A percentile compares a stretch with the other conserved stretches of the same genome.
Conservation (phyloP, 2,797 vertebrate genomes). For the Pseudocheirus occidentalis region DNA sequence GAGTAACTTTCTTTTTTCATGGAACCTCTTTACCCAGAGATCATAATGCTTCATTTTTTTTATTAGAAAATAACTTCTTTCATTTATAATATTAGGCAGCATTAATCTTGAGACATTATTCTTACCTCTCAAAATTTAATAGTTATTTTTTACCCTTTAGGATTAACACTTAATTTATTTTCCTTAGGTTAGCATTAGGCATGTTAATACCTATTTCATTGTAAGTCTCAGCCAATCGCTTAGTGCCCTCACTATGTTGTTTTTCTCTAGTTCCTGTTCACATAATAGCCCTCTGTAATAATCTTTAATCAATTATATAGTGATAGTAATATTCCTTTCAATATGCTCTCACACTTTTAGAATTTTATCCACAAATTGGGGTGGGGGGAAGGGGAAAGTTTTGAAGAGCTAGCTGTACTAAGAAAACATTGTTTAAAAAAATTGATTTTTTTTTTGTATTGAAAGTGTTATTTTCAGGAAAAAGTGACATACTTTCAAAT, state of each 20-base stretch:
- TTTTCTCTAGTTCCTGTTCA: not conserved
- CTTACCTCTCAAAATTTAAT: not conserved
- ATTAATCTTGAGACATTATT: not conserved
- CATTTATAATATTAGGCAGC: not conserved
- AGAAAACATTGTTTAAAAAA: conserved; percentile 15
- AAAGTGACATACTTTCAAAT: not conserved
- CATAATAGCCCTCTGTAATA: not conserved
- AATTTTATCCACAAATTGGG: not conserved
- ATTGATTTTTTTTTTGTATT: not conserved
- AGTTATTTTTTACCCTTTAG: not conserved
- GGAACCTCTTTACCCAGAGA: not conserved
- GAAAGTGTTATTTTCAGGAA: not conserved
- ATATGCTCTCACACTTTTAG: conserved; percentile 18
- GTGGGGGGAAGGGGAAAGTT: conserved; percentile 9
- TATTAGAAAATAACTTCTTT: not conserved
- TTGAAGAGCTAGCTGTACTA: not conserved
- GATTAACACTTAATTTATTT: not conserved
- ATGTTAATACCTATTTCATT: not conserved
- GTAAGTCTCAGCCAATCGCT: not conserved
- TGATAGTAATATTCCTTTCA: not conserved
- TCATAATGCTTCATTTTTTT: not conserved
- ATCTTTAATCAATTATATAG: not conserved
- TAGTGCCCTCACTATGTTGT: not conserved
- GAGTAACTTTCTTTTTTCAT: not conserved
- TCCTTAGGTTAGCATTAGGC: not conserved